Evolutionary conservation across 2,888 invertebrate genomes (phyloP), one percentile per base, ranked within the genome.

Genomic region (Flexamia atlantica): DNA sequence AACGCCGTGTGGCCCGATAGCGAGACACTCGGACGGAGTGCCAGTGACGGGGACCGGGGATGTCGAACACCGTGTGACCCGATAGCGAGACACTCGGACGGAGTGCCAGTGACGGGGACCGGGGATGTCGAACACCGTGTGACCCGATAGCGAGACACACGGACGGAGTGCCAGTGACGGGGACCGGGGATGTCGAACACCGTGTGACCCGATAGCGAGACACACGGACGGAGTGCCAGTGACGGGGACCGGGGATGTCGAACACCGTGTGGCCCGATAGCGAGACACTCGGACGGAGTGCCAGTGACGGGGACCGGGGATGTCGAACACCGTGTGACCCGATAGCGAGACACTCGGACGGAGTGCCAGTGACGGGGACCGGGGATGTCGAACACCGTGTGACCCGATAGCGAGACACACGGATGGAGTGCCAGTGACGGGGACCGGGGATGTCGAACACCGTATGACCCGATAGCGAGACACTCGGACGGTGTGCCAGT

Each of bases 301-400:
- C 64, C 64, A 46, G 76, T 28, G 50, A 76, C 76, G 76, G 2
- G 50, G 40, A 17, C 25, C 32, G 25, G 28, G 42, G 50, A 50
- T 76, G 76, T n/a, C n/a, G 46, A 46, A 46, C 46, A 12, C 17
- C 46, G 46, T n/a, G n/a, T n/a, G n/a, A n/a, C n/a, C n/a, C n/a
- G n/a, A n/a, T n/a, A n/a, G n/a, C n/a, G n/a, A n/a, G n/a, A n/a
- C n/a, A n/a, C n/a, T n/a, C n/a, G n/a, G n/a, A n/a, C n/a, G n/a
- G n/a, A n/a, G n/a, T n/a, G n/a, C n/a, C n/a, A n/a, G n/a, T n/a
- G n/a, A n/a, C n/a, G n/a, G n/a, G n/a, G n/a, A n/a, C n/a, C n/a
- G n/a, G n/a, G n/a, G n/a, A n/a, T n/a, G n/a, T n/a, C n/a, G 50
- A 57, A 57, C 57, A 57, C 23, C 57, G 23, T 20, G 57, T 57